Evolutionary conservation across 2,797 vertebrate genomes (phyloP).

Genomic region (Cottoperca gobio): DNA sequence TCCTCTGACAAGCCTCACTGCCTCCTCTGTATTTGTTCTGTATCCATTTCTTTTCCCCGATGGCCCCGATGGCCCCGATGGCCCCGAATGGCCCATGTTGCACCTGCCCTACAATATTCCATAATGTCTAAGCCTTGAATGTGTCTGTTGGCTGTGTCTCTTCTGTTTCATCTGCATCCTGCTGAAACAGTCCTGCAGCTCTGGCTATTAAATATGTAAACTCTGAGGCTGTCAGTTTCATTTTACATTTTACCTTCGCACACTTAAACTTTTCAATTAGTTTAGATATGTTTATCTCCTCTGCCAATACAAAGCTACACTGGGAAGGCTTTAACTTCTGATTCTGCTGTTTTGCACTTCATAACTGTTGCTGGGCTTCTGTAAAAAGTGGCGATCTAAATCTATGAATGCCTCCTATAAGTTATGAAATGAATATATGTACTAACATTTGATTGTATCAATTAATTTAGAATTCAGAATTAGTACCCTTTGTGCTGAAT

Average conservation of each 20-base stretch:
- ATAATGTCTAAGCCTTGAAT: slow-evolving; percentile 46
- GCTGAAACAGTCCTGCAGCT: slow-evolving; percentile 36
- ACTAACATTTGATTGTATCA: slow-evolving; percentile 14
- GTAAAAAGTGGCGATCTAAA: slow-evolving; percentile 20
- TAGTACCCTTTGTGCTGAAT: background rate
- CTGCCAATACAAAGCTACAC: slow-evolving; percentile 19
- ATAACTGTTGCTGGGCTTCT: slow-evolving; percentile 9
- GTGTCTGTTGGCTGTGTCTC: slow-evolving; percentile 32
- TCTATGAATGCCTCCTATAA: slow-evolving; percentile 13
- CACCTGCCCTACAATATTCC: slow-evolving; percentile 52
- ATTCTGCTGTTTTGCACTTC: slow-evolving; percentile 41
- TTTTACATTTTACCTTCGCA: slow-evolving; percentile 32
- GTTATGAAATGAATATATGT: slow-evolving; percentile 18
- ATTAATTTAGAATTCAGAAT: slow-evolving; percentile 16
- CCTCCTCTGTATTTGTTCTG: slow-evolving; percentile 41
- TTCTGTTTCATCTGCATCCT: slow-evolving; percentile 46
- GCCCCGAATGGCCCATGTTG: slow-evolving; percentile 42
- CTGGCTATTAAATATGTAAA: slow-evolving; percentile 35
- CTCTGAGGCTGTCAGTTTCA: slow-evolving; percentile 28
- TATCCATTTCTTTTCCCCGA: slow-evolving; percentile 39
- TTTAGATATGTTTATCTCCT: slow-evolving; percentile 43
- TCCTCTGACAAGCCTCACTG: slow-evolving; percentile 20
- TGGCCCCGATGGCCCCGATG: slow-evolving; percentile 37
- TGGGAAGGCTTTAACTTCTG: slow-evolving; percentile 23
- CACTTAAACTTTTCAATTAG: slow-evolving; percentile 23